These are phyloP conservation scores for Tetragonula clypearis DNA, from an alignment of 1,140 invertebrate species.

Conservation along the genomic window DNA sequence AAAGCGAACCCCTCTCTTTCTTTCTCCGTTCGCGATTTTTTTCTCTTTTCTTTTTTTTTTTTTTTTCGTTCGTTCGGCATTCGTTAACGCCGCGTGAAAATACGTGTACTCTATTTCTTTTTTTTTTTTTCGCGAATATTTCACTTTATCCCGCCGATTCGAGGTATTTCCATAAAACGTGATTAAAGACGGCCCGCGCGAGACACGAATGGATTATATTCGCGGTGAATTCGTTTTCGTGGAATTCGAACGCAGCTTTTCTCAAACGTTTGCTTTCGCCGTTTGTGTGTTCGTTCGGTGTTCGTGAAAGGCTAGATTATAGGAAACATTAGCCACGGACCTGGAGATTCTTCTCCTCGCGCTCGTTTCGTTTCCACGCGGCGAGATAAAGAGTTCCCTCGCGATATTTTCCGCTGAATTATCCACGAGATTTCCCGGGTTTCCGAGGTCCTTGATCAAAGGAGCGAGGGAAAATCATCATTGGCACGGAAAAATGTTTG, in stretches of 20 bases:
- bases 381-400: background rate
- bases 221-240: background rate
- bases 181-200: background rate
- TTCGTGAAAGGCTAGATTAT: constrained; percentile 33
- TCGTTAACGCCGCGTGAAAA: background rate
- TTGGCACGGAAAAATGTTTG: background rate
- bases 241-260: constrained; percentile 1
- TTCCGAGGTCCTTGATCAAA: background rate
- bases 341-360: constrained; percentile 3
- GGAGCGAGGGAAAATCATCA: no score
- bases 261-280: background rate
- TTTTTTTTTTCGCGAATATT: background rate
- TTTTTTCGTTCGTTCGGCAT: no score
- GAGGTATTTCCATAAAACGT: background rate
- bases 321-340: background rate
- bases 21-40: background rate
- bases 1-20: no score
- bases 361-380: background rate
- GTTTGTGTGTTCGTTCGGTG: constrained; percentile 16
- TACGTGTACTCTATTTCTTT: background rate
- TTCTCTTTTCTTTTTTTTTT: no score
- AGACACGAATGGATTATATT: constrained; percentile 13
- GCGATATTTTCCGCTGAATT: background rate
- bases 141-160: no score
- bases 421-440: background rate